Evolutionary conservation across 2,113 vertebrate species (phyloP).

Genomic region (Microcebus lehilahytsara): DNA sequence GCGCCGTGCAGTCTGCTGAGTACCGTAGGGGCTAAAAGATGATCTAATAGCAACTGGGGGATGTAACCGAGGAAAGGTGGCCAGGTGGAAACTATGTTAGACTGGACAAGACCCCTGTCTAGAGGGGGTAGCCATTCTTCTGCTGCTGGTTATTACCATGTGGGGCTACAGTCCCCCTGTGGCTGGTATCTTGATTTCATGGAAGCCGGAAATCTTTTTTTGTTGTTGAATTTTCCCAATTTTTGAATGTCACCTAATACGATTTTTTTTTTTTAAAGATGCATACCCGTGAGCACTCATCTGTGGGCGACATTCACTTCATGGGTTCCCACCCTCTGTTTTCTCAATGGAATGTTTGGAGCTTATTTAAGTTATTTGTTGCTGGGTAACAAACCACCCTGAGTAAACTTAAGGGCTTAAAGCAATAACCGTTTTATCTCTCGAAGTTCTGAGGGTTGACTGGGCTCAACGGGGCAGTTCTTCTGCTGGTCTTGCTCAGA

Average conservation of each 20-base stretch:
- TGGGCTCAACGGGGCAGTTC: not conserved
- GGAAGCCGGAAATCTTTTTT: not conserved
- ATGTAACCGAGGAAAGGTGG: not conserved
- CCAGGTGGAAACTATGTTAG: not conserved
- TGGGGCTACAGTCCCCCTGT: not conserved
- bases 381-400: not conserved
- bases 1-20: not conserved
- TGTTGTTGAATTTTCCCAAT: not conserved
- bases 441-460: not conserved
- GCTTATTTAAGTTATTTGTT: not conserved
- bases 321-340: not conserved
- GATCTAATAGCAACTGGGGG: not conserved
- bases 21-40: not conserved
- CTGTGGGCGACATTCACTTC: not conserved
- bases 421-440: not conserved
- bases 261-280: not conserved
- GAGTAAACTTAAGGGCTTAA: not conserved
- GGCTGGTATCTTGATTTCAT: not conserved
- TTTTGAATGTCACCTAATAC: conserved; percentile 2
- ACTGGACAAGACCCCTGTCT: not conserved
- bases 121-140: not conserved
- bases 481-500: not conserved
- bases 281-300: not conserved
- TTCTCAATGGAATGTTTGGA: not conserved
- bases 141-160: not conserved